Conservation (phyloP, 1,140 invertebrate species). For the Theocolax elegans region DNA sequence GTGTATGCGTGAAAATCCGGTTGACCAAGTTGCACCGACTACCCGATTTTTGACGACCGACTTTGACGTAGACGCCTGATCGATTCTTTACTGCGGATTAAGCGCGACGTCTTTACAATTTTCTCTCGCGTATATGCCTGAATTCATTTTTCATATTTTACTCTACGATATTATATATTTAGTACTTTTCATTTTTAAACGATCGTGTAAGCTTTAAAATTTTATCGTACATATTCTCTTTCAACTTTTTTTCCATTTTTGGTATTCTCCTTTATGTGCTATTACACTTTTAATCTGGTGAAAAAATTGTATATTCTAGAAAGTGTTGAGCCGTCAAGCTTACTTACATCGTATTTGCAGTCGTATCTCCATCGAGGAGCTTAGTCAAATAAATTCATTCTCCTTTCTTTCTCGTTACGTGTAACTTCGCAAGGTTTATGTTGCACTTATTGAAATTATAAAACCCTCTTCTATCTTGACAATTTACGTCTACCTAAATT, state of each 20-base stretch:
- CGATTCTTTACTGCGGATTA: background rate
- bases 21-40: background rate
- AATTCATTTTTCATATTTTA: background rate
- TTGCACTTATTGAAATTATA: slow-evolving; percentile 3
- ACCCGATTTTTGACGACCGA: background rate
- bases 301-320: background rate
- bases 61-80: background rate
- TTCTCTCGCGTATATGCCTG: background rate
- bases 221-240: too few relatives aligned
- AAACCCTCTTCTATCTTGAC: background rate
- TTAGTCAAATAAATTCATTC: slow-evolving; percentile 8
- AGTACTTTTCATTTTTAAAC: too few relatives aligned
- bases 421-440: background rate
- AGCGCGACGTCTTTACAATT: background rate
- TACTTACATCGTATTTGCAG: background rate
- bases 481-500: background rate
- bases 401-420: background rate
- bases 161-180: too few relatives aligned
- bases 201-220: too few relatives aligned
- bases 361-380: background rate
- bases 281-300: background rate
- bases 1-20: slow-evolving; percentile 16
- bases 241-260: background rate
- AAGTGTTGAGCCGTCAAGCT: background rate
- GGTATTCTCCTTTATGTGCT: too few relatives aligned